Conservation (phyloP, 2,797 vertebrate species). For the Pipistrellus pipistrellus region DNA sequence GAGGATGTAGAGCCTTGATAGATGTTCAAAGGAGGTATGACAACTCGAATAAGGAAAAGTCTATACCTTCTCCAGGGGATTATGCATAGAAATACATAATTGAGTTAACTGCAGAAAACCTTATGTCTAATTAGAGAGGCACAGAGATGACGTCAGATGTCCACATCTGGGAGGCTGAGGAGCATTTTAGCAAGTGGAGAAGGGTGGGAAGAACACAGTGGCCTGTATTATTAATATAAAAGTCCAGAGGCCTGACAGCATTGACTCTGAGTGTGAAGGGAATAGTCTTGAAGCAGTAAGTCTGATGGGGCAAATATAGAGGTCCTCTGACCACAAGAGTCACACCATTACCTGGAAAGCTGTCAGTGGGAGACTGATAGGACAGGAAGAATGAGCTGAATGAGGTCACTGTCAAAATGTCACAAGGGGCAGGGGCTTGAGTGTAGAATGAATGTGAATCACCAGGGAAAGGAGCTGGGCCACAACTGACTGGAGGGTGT, state of each 20-base stretch:
- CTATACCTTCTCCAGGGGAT: neutral
- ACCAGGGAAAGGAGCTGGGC: neutral
- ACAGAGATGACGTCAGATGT: neutral
- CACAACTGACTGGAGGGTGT: neutral
- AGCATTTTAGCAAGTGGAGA: neutral
- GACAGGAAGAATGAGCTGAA: neutral
- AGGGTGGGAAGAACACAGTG: fast-evolving
- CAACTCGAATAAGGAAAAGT: neutral
- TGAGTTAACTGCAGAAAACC: neutral
- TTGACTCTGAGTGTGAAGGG: neutral
- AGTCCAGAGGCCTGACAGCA: neutral
- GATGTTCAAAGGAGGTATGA: neutral
- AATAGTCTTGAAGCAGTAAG: neutral
- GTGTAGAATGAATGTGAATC: neutral
- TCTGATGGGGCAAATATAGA: neutral
- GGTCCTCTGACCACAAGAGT: neutral
- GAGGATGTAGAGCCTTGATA: neutral
- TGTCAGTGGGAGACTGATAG: neutral
- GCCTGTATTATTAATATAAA: too few relatives aligned
- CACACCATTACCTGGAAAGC: neutral
- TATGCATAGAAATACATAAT: neutral
- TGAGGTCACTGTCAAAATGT: neutral
- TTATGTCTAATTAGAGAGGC: neutral
- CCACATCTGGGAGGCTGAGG: neutral
- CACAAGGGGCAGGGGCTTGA: neutral